Conservation (phyloP, 2,113 vertebrate genomes). For the Planiliza haematocheilus region DNA sequence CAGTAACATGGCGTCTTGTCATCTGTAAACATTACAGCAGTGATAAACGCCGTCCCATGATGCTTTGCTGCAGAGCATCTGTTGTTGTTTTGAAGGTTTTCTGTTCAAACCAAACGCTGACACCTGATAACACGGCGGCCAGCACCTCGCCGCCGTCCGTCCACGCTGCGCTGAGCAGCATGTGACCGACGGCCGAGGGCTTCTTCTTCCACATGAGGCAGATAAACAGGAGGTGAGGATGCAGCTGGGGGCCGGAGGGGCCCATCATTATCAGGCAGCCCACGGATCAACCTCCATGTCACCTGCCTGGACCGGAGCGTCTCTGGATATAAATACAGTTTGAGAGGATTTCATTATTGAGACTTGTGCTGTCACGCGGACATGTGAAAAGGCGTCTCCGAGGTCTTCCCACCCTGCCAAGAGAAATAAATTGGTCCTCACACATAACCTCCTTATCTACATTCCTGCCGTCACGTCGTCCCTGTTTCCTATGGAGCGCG, state of each 20-base stretch:
- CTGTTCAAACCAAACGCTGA: no score
- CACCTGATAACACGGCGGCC: no score
- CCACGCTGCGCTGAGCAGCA: no score
- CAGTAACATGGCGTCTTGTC: no score
- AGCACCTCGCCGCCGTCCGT: no score
- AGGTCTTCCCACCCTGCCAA: conserved; percentile 62
- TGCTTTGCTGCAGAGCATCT: no score
- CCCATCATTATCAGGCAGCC: conserved; percentile 20
- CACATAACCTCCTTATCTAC: conserved; percentile 64
- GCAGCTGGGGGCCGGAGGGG: background rate
- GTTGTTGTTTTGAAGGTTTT: no score
- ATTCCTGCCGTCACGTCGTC: conserved; percentile 39
- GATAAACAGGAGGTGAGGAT: conserved; percentile 13
- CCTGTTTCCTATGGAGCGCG: conserved; percentile 28
- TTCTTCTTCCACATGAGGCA: conserved; percentile 5
- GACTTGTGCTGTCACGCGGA: conserved; percentile 48
- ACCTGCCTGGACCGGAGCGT: conserved; percentile 4
- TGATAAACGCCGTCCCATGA: no score
- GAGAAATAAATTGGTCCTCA: conserved; percentile 71
- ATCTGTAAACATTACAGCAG: background rate
- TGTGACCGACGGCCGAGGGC: background rate
- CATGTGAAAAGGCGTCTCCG: conserved; percentile 44
- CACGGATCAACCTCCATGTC: conserved; percentile 14
- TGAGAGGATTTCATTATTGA: conserved; percentile 55
- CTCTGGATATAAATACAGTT: conserved; percentile 51